Conservation (phyloP, 2,888 invertebrate species). For the Sesia bembeciformis region DNA sequence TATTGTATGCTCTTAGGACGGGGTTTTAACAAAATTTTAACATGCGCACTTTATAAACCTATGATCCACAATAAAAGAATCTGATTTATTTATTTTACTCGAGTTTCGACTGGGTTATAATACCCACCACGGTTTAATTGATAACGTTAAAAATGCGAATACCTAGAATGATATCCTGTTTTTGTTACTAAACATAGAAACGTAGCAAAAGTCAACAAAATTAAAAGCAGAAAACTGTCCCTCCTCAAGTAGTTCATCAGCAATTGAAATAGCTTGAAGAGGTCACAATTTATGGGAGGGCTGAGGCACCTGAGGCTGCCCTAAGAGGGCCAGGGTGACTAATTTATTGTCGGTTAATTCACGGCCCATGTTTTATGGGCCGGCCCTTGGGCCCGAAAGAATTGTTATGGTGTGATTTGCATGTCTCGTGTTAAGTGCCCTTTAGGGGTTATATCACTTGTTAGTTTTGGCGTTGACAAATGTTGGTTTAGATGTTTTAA, state of each 20-base stretch:
- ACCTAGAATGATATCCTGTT: too few relatives aligned
- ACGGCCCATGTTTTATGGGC: constrained; percentile 36
- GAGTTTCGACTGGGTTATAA: too few relatives aligned
- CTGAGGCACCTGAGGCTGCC: constrained; percentile 31
- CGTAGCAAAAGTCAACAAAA: neutral
- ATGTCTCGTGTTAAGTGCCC: constrained; percentile 43
- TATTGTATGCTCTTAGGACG: too few relatives aligned
- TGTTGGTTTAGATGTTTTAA: neutral
- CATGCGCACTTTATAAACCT: too few relatives aligned
- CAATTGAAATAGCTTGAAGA: constrained; percentile 19
- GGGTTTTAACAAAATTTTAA: too few relatives aligned
- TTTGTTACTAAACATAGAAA: too few relatives aligned
- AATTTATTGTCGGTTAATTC: constrained; percentile 57
- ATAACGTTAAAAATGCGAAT: too few relatives aligned
- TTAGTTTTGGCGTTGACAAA: constrained; percentile 10
- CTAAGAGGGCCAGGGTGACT: constrained; percentile 28
- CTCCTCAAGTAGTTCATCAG: constrained; percentile 6
- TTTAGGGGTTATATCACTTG: constrained; percentile 12
- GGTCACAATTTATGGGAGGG: constrained; percentile 39
- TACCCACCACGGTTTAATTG: too few relatives aligned
- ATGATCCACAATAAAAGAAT: too few relatives aligned
- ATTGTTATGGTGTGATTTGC: constrained; percentile 58
- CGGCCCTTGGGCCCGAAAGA: constrained; percentile 34
- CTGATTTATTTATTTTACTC: too few relatives aligned
- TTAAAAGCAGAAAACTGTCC: neutral